phyloP scores from a whole-genome alignment of 2,888 invertebrate species.

The Coenonympha arcania region DNA sequence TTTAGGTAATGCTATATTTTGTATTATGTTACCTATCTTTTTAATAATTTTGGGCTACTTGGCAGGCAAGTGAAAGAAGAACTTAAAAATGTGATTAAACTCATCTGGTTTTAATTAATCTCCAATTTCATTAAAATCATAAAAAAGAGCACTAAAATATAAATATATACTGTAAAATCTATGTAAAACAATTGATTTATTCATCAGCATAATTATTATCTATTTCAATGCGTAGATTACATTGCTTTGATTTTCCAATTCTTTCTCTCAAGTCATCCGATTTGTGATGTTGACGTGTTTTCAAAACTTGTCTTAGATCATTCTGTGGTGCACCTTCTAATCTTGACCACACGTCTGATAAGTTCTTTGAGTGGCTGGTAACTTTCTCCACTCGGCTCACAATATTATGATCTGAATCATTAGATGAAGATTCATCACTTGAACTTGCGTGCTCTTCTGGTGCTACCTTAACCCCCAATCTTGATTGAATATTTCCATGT shows the following conservation, averaged over 20 bases:
- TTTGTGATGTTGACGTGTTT: constrained; percentile 46
- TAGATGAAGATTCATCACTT: constrained; percentile 47
- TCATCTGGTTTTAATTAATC: no score
- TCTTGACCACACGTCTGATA: constrained; percentile 74
- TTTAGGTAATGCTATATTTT: no score
- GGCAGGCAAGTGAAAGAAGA: no score
- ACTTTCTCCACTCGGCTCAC: constrained; percentile 72
- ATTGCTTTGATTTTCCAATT: constrained; percentile 54
- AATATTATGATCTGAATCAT: constrained; percentile 52
- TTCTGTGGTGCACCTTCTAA: constrained; percentile 52
- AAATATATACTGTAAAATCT: constrained; percentile 5
- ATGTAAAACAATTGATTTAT: constrained; percentile 32
- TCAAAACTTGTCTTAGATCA: constrained; percentile 57
- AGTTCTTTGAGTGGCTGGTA: constrained; percentile 44
- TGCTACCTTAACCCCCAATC: constrained; percentile 54
- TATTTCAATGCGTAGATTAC: constrained; percentile 67
- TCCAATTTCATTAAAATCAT: not conserved
- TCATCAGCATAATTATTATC: constrained; percentile 56
- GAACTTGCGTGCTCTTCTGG: constrained; percentile 34
- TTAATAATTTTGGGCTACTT: no score
- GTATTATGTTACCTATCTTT: no score
- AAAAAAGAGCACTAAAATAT: no score
- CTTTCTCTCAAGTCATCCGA: constrained; percentile 55
- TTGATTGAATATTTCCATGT: constrained; percentile 43
- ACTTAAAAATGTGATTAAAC: no score